Percentiles rank a stretch among this genome's conserved stretches.
Evolutionary conservation across 2,888 invertebrate species (phyloP).

Genomic region (Gari tellinella): DNA sequence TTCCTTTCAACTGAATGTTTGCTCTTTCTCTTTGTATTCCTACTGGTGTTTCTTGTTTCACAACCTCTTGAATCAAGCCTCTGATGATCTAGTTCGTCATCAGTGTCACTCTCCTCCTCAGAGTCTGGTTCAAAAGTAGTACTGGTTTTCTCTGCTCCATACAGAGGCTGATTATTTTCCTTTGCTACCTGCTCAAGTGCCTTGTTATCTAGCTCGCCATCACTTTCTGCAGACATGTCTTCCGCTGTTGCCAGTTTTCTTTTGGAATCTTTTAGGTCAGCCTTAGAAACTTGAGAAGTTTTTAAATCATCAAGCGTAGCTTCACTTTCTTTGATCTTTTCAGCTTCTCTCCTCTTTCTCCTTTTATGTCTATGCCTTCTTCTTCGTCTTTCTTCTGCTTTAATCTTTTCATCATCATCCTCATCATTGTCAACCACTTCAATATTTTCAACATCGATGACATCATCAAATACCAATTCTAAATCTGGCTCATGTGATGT

Average conservation of each 20-base stretch:
- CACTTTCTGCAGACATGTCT: not conserved
- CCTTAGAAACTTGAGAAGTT: not conserved
- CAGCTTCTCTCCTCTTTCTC: constrained; percentile 17
- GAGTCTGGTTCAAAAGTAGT: no score
- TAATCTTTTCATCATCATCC: constrained; percentile 9
- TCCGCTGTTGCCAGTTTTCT: not conserved
- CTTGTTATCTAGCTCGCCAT: constrained; percentile 6
- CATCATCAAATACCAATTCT: constrained; percentile 45
- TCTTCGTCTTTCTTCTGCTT: constrained; percentile 20
- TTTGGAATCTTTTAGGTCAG: not conserved
- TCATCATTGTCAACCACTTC: constrained; percentile 24
- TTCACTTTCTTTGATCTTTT: not conserved
- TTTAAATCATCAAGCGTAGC: no score
- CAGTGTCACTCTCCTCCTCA: no score
- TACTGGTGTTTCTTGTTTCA: constrained; percentile 1
- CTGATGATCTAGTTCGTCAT: no score
- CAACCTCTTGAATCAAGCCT: not conserved
- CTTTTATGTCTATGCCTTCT: constrained; percentile 33
- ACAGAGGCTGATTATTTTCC: not conserved
- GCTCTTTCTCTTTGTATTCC: not conserved
- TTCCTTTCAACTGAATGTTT: not conserved
- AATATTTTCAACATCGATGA: constrained; percentile 49
- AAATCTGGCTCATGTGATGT: constrained; percentile 57
- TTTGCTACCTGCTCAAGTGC: not conserved
- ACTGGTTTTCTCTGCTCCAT: no score